Evolutionary conservation across 2,797 vertebrate genomes (phyloP), one percentile per base, ranked within the genome.

Genomic region (Sphaeramia orbicularis): DNA sequence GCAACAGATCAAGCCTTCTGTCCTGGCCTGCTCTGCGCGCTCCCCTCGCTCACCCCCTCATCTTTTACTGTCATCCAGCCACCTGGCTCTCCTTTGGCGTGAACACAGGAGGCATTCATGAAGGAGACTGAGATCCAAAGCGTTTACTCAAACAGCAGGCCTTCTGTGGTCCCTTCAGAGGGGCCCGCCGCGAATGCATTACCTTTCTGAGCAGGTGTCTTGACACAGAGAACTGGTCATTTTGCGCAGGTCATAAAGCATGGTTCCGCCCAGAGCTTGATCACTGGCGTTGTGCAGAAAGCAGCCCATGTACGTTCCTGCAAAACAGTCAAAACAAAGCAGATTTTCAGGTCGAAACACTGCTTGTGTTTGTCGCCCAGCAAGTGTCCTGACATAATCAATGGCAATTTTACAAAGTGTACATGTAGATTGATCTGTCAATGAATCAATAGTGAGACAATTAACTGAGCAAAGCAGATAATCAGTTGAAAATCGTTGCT

Each of bases 161-260:
- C 79, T 67, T 87, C 83, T 89, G 85, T 89, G 72, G 74, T 42
- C 59, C 65, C 80, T 61, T 71, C 75, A 53, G 65, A 50, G 58
- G 70, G 56, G 55, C 72, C 74, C 1, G 58, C 40, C 14, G 41
- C n/a, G 47, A 66, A 47, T 14, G 27, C 80, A 81, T 93, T 93
- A 98, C 97, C 97, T 95, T 93, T 99, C 96, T 0, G 96, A 96
- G 78, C 97, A 99, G 50, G 96, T 96, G 62, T 97, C 96, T 70
- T 97, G 97, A 89, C 97, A 99, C 85, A 97, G 93, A 67, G 96
- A 81, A 53, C 96, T 92, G 4, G 97, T 98, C 97, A 99, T 99
- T 93, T 98, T 99, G 43, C 96, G 94, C 81, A 97, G 92, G 90
- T 99, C 97, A 19, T 97, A 97, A 74, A 99, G 96, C 82, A 98